Base-by-base conservation (phyloP, 2,888 invertebrate species). In the Psylliodes chrysocephalus region DNA sequence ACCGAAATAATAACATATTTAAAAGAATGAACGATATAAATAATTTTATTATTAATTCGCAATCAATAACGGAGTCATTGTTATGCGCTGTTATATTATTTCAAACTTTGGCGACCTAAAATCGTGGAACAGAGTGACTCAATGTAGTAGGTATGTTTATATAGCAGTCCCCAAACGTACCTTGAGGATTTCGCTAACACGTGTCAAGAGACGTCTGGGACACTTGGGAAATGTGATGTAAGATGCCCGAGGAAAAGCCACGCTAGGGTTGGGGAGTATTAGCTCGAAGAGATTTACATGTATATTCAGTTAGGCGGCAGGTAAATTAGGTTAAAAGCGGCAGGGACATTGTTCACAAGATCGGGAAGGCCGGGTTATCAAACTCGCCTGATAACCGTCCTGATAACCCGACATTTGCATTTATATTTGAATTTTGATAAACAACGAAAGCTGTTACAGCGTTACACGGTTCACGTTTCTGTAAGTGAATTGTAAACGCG, bases 241-340 rank as follows among this genome's bases (percentile, higher is more conserved):
- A 64, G 63, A 59, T 64, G 70, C 61, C 67, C 65, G 57, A 65
- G 66, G 70, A 70, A 59, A 64, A 60, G 64, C 63, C 22, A 55
- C 42, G 64, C 56, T 51, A 47, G 33, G 67, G 66, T 69, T 69
- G 10, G 55, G 55, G 68, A 69, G 63, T 71, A 74, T 74, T 69
- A 73, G 73, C 71, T 69, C 57, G 68, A 64, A 68, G 64, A 75
- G 72, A 79, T 78, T 78, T 77, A 75, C 77, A 77, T 77, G 75
- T 78, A 75, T 79, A 79, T 79, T 79, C 78, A 78, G 78, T 80
- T 80, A 79, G 75, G 74, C 72, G 18, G 70, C 78, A 79, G 78
- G 78, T 78, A 79, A 80, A 80, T 80, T 80, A 76, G 77, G 77
- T 79, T 80, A 77, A 76, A 78, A 79, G 75, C 78, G 78, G 71